Evolutionary conservation across 2,888 invertebrate genomes (phyloP).

Genomic region (Nephrotoma guestfalica): DNA sequence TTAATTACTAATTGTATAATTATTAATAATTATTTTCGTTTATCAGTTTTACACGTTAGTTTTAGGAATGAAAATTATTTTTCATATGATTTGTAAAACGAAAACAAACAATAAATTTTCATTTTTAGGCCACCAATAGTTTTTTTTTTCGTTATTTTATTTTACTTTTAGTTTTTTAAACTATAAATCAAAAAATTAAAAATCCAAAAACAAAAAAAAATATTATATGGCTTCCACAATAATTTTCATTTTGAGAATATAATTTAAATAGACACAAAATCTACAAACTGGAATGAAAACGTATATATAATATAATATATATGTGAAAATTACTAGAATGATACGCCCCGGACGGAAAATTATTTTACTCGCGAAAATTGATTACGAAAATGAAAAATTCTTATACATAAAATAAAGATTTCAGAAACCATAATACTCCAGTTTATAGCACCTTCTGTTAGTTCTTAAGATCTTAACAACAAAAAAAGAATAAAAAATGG

Average conservation of each 20-base stretch:
- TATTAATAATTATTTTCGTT: not conserved
- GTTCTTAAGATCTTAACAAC: not conserved
- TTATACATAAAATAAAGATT: not conserved
- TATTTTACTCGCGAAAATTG: not conserved
- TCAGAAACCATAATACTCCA: not conserved
- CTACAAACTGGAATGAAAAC: not conserved
- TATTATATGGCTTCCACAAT: not conserved
- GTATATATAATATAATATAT: not conserved
- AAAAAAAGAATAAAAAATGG: not conserved
- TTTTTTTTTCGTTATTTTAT: not conserved
- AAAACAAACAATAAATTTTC: not conserved
- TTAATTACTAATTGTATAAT: not conserved
- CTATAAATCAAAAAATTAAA: not conserved
- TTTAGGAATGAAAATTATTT: not conserved
- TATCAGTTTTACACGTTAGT: not conserved
- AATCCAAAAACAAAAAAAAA: not conserved
- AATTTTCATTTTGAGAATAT: not conserved
- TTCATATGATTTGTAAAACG: not conserved
- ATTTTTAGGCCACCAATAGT: not conserved
- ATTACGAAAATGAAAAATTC: not conserved
- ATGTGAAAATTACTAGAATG: not conserved
- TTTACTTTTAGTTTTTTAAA: not conserved
- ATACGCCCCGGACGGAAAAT: not conserved
- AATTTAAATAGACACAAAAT: not conserved
- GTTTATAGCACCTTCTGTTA: not conserved